Conservation (phyloP, 2,797 vertebrate species). For the Poliocrania exsul region DNA sequence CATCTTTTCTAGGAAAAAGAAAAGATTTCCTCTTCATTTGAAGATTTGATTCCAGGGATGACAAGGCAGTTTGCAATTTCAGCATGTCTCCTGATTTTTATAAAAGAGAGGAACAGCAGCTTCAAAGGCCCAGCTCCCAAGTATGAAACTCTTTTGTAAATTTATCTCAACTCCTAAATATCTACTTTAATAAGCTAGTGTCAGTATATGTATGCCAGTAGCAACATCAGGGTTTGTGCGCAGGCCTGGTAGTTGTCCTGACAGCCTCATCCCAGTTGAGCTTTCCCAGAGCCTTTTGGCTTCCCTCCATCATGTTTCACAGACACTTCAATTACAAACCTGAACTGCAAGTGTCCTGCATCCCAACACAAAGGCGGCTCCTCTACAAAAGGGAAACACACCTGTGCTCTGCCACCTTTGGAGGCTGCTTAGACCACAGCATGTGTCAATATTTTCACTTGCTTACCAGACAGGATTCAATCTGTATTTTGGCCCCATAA, state of each 20-base stretch:
- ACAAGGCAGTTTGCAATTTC: slow-evolving; percentile 44
- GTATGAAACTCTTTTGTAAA: not conserved
- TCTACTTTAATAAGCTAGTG: not conserved
- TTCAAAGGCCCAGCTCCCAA: not conserved
- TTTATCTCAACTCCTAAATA: not conserved
- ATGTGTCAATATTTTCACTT: not conserved
- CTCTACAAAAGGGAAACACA: not conserved
- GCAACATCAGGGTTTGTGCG: not conserved
- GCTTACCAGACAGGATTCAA: not conserved
- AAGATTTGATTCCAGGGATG: slow-evolving; percentile 42
- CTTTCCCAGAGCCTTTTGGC: not conserved
- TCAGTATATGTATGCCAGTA: not conserved
- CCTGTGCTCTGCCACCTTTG: rapidly evolving
- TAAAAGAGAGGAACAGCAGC: not conserved
- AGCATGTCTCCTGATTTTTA: not conserved
- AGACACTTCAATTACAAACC: not conserved
- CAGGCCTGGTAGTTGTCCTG: not conserved
- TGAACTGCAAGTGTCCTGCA: not conserved
- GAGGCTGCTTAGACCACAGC: not conserved
- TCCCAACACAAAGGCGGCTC: not conserved
- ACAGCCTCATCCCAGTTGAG: not conserved
- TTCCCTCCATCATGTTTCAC: not conserved
- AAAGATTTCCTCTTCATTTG: slow-evolving; percentile 21
- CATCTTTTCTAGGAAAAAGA: slow-evolving; percentile 29
- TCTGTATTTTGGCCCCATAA: not conserved